Evolutionary conservation across 2,113 vertebrate genomes (phyloP).

Genomic region (Mus pahari): DNA sequence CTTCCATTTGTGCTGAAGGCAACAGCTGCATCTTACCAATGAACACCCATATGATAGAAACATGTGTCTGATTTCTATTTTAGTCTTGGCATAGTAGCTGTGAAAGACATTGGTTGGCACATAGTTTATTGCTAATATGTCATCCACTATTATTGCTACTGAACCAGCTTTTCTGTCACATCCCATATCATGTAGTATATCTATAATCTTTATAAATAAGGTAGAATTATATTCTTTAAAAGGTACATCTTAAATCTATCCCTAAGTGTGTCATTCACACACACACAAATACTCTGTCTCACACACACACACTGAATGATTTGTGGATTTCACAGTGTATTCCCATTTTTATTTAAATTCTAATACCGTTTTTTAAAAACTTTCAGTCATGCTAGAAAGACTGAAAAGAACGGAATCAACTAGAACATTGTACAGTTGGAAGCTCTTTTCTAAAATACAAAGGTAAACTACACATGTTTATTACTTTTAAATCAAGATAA

Average conservation of each 20-base stretch:
- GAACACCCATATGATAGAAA: slow-evolving; percentile 78
- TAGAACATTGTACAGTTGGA: slow-evolving; percentile 74
- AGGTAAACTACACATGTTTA: slow-evolving; percentile 64
- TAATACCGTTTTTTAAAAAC: slow-evolving; percentile 77
- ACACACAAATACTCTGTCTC: background rate
- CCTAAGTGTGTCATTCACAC: slow-evolving; percentile 13
- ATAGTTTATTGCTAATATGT: slow-evolving; percentile 80
- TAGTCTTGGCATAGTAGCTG: slow-evolving; percentile 76
- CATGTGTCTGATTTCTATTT: slow-evolving; percentile 82
- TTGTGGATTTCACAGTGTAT: slow-evolving; percentile 77
- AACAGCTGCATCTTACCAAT: slow-evolving; percentile 82
- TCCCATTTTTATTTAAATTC: slow-evolving; percentile 75
- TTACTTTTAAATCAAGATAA: slow-evolving; percentile 69
- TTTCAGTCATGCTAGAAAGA: slow-evolving; percentile 79
- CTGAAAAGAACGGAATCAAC: slow-evolving; percentile 79
- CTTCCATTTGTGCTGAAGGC: slow-evolving; percentile 71
- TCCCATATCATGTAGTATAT: slow-evolving; percentile 53
- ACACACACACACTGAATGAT: background rate
- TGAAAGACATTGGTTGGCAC: slow-evolving; percentile 81
- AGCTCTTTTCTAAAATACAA: slow-evolving; percentile 61
- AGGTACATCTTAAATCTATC: slow-evolving; percentile 67
- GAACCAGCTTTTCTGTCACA: slow-evolving; percentile 72
- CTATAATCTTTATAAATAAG: slow-evolving; percentile 50
- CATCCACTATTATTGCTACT: slow-evolving; percentile 76
- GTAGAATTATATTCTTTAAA: slow-evolving; percentile 72